Evolutionary conservation across 2,888 invertebrate genomes (phyloP), one percentile per base, ranked within the genome.

Genomic region (Synanthedon myopaeformis): DNA sequence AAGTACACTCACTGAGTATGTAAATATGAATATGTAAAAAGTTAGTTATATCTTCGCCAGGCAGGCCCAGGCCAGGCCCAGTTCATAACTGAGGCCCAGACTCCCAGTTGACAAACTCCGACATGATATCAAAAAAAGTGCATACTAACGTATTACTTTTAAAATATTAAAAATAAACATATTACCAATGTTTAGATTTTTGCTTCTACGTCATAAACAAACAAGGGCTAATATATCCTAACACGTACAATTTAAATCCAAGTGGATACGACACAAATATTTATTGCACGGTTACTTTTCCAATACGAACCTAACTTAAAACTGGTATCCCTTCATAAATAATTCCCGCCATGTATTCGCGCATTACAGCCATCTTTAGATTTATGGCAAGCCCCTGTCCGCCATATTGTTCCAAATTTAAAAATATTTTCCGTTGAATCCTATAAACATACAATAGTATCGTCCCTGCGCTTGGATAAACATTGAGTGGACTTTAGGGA

Each of bases 331-430:
- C 79, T 81, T 83, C 77, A 81, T 85, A 81, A 79, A 77, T 76
- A 77, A 86, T 85, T 84, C 83, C 74, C 68, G 64, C 67, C 78
- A 74, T 76, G 82, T 76, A 74, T 80, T 77, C 78, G 72, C 79
- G 76, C 71, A 81, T 84, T 84, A 84, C 81, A 74, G 64, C 73
- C 79, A 79, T 82, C 79, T 84, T 76, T 72, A 82, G 83, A 86
- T 86, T 86, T 85, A 85, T 82, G 65, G 76, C 74, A 74, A 74
- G 74, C 84, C 79, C 71, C 78, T 79, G 82, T 81, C 83, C 72
- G 76, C 82, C 80, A 80, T 84, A 81, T 81, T 85, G 83, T 81
- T 77, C 79, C 77, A 82, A 84, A 82, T 85, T 83, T 82, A 82
- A 83, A 83, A 83, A 79, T 81, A 79, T 80, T 74, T 70, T 66